Conservation (phyloP, 1,140 invertebrate genomes). For the Whitmania pigra region DNA sequence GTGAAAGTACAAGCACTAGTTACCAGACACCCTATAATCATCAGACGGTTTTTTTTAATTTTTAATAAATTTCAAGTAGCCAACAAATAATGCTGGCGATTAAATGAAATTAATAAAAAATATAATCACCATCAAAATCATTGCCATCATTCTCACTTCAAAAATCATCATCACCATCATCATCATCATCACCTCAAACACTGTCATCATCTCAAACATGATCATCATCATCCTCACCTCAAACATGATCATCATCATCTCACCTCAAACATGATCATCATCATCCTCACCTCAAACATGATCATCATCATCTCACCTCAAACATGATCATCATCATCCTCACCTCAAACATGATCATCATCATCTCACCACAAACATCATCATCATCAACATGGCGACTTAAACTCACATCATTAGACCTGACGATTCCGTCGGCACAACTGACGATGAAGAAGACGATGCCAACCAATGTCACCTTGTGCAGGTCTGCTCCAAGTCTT, state of each 20-base stretch:
- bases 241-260: slow-evolving; percentile 15
- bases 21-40: too few species aligned
- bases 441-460: slow-evolving; percentile 66
- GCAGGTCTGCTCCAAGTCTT: slow-evolving; percentile 66
- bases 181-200: slow-evolving; percentile 7
- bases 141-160: not conserved
- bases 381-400: not conserved
- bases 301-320: slow-evolving; percentile 14
- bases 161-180: slow-evolving; percentile 14
- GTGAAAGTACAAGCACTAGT: too few species aligned
- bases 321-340: not conserved
- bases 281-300: slow-evolving; percentile 1
- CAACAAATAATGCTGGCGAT: too few species aligned
- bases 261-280: not conserved
- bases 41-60: too few species aligned
- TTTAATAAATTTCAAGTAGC: too few species aligned
- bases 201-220: not conserved
- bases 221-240: slow-evolving; percentile 7
- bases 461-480: slow-evolving; percentile 69
- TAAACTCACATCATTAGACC: slow-evolving; percentile 46
- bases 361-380: slow-evolving; percentile 11
- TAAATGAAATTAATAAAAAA: too few species aligned
- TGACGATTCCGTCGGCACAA: slow-evolving; percentile 65
- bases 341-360: slow-evolving; percentile 12
- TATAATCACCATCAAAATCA: not conserved